Evolutionary conservation across 2,797 vertebrate species (phyloP).

Genomic region (Sebastolobus alascanus): DNA sequence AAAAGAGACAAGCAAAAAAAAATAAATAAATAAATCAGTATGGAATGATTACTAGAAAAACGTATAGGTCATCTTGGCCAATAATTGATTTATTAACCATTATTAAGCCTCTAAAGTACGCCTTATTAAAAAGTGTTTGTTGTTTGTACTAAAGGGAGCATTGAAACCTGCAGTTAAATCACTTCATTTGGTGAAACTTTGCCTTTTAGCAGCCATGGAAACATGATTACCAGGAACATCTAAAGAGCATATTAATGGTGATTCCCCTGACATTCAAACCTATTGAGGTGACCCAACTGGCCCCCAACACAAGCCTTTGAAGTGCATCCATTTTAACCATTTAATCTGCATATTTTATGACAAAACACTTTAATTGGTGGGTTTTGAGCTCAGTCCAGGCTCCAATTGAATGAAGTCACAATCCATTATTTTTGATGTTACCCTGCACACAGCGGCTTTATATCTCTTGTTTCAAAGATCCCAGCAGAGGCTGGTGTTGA

Average conservation of each 20-base stretch:
- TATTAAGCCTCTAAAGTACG: not conserved
- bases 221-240: slow-evolving; percentile 64
- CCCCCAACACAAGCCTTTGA: slow-evolving; percentile 77
- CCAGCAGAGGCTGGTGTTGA: slow-evolving; percentile 78
- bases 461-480: slow-evolving; percentile 75
- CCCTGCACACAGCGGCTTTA: slow-evolving; percentile 65
- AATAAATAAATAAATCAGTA: no score
- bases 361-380: slow-evolving; percentile 83
- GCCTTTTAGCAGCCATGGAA: slow-evolving; percentile 25
- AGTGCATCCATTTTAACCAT: slow-evolving; percentile 80
- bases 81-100: not conserved
- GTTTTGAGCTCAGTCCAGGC: slow-evolving; percentile 75
- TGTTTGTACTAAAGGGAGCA: slow-evolving; percentile 19
- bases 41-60: no score
- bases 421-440: slow-evolving; percentile 79
- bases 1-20: no score
- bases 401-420: slow-evolving; percentile 70
- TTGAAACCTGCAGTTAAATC: slow-evolving; percentile 31
- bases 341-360: slow-evolving; percentile 83
- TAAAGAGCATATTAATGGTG: slow-evolving; percentile 68
- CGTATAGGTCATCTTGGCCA: not conserved
- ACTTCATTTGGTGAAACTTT: slow-evolving; percentile 32
- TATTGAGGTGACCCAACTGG: slow-evolving; percentile 70
- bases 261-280: slow-evolving; percentile 72
- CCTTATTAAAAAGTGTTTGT: slow-evolving; percentile 10